Evolutionary conservation across 1,140 invertebrate genomes (phyloP), one percentile per base, ranked within the genome.

Genomic region (Drosophila burlai): DNA sequence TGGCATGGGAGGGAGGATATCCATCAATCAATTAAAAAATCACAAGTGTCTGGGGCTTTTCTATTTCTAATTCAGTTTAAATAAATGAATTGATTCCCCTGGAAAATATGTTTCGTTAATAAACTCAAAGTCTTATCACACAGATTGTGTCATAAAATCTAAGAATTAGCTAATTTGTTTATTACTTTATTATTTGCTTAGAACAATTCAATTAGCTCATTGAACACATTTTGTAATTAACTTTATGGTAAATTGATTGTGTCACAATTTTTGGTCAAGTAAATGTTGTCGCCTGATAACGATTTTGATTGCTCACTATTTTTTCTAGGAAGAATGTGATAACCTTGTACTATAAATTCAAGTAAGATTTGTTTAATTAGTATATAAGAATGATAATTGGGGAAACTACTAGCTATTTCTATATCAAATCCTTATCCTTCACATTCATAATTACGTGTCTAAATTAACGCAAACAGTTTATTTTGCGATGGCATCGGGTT

Each of bases 21-120:
- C 24, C n/a, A 74, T 74, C 67, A 61, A 61, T 49, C 36, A 72
- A 69, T 52, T 36, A 71, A 71, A 69, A 71, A 63, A 63, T 45
- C 40, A n/a, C 16, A 36, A 36, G 8, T 21, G 15, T 7, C 26
- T 0, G 10, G 13, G 15, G 61, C 7, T 7, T 15, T 38, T 29
- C 31, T n/a, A 16, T n/a, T 26, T 5, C 11, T 15, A 18, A 26
- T 38, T 26, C 3, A 16, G 9, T 49, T 55, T 38, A 38, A 55
- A 40, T 40, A 57, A 26, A 57, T 40, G 18, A 24, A 38, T 38
- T 13, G 34, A 36, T 21, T 38, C 52, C 52, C 31, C 31, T 38
- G 18, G 13, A 24, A 24, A 55, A 55, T 21, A 9, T 16, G 18
- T 55, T 55, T 6, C 2, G 8, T 36, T 6, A 16, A 24, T 24